Conservation (phyloP, 2,888 invertebrate genomes). For the Saturnia pavonia region DNA sequence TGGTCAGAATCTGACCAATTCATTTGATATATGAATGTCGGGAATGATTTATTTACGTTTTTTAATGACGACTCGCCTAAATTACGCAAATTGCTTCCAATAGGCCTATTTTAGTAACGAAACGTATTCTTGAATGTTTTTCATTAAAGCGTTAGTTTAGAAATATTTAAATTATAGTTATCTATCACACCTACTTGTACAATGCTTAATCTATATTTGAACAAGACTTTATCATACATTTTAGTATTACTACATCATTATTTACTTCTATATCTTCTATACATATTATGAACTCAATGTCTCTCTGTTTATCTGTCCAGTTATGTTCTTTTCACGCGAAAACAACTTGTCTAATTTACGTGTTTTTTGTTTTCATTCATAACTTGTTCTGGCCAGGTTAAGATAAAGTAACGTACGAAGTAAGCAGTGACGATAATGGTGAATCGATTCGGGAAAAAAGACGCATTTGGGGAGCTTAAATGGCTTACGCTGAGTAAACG, state of each 20-base stretch:
- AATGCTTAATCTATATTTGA: neutral
- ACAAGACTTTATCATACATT: neutral
- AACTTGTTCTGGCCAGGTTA: no score
- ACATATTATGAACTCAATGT: no score
- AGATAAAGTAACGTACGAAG: no score
- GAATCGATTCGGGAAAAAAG: no score
- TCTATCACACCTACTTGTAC: neutral
- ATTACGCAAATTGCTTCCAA: constrained; percentile 2
- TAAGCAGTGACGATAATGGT: no score
- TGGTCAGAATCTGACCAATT: constrained; percentile 18
- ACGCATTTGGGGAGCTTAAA: no score
- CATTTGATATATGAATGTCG: constrained; percentile 19
- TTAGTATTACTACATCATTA: neutral
- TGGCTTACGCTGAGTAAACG: no score
- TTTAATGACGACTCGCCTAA: constrained; percentile 5
- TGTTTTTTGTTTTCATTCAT: no score
- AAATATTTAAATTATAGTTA: neutral
- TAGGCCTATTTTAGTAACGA: constrained; percentile 4
- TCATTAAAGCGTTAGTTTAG: neutral
- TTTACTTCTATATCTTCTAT: neutral
- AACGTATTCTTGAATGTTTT: neutral
- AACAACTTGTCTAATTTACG: no score
- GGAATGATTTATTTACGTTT: constrained; percentile 14
- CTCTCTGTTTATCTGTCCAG: no score
- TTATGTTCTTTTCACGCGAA: no score